These are phyloP conservation scores for Xestoiulus laeticollis DNA, from an alignment of 2,888 invertebrate species.

Conservation along the genomic window DNA sequence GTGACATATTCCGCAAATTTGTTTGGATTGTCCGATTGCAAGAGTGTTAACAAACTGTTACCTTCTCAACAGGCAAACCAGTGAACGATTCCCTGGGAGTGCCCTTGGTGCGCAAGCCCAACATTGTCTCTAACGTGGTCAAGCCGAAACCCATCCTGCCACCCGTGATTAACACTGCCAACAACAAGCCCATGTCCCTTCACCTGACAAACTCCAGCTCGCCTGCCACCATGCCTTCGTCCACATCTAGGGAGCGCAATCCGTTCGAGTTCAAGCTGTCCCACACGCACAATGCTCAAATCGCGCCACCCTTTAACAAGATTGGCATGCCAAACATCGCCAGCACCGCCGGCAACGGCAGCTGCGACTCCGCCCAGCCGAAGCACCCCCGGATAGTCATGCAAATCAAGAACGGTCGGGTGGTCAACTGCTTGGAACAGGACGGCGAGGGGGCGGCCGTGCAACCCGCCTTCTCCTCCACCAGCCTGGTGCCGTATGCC, in stretches of 20 bases:
- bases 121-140: not conserved
- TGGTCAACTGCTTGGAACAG: conserved; percentile 57
- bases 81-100: conserved; percentile 46
- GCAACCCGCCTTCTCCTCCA: not conserved
- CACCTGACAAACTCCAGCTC: conserved; percentile 10
- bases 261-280: conserved; percentile 48
- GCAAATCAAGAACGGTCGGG: conserved; percentile 63
- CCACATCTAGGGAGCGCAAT: not conserved
- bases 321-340: not conserved
- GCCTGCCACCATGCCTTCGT: not conserved
- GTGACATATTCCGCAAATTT: not conserved
- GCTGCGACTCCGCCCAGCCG: not conserved
- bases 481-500: conserved; percentile 63
- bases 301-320: not conserved
- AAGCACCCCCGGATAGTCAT: conserved; percentile 61
- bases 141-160: conserved; percentile 42
- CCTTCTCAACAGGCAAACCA: conserved; percentile 43
- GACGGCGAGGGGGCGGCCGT: not conserved
- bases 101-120: conserved; percentile 44
- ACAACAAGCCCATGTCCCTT: not conserved
- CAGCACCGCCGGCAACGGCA: conserved; percentile 19
- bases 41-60: not conserved
- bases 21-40: not conserved
- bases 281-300: not conserved
- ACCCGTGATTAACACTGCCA: not conserved